Conservation (phyloP, 2,113 vertebrate genomes). For the Falco punctatus region DNA sequence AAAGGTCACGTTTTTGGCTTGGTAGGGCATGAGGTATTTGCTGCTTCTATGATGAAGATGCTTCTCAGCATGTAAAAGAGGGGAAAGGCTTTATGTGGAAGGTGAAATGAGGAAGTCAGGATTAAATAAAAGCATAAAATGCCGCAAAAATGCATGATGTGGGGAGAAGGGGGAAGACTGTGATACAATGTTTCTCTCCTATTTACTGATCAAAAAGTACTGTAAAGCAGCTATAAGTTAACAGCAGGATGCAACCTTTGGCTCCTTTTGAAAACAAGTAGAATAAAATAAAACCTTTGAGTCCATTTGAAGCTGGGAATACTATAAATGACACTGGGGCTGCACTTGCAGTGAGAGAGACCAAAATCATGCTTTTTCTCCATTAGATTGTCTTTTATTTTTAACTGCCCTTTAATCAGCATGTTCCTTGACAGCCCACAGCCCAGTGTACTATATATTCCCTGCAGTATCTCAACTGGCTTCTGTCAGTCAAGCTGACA, state of each 20-base stretch:
- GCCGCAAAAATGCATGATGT: not conserved
- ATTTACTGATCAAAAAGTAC: not conserved
- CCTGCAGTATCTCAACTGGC: not conserved
- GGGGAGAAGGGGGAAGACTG: not conserved
- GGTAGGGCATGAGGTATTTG: not conserved
- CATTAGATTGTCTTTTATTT: not conserved
- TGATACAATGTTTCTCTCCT: not conserved
- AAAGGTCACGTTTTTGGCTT: constrained; percentile 42
- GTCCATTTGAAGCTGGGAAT: not conserved
- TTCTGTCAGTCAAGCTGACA: not conserved
- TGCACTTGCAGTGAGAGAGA: not conserved
- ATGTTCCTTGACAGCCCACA: not conserved
- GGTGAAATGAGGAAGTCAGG: not conserved
- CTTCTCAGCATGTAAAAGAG: not conserved
- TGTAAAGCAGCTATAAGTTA: not conserved
- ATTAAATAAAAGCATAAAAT: not conserved
- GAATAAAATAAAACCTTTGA: not conserved
- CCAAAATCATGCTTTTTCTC: not conserved
- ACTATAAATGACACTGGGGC: not conserved
- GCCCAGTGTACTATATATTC: not conserved
- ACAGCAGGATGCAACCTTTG: not conserved
- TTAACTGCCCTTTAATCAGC: not conserved
- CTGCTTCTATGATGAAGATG: not conserved
- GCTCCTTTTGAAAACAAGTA: not conserved
- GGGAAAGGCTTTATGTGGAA: not conserved